phyloP scores from a whole-genome alignment of 2,113 vertebrate species.

The Nothoprocta pentlandii region DNA sequence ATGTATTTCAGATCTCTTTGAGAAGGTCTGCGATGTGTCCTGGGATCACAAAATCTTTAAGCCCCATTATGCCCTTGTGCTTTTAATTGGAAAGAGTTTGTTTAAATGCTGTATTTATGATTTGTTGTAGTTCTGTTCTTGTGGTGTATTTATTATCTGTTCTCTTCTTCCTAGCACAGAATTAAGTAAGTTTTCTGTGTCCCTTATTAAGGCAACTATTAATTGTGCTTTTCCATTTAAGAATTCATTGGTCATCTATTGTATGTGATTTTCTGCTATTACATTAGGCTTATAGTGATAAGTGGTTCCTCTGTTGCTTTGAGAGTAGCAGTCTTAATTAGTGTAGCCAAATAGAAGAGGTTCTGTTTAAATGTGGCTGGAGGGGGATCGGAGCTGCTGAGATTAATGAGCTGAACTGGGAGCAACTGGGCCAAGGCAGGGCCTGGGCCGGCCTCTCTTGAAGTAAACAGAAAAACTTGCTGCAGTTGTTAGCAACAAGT shows the following conservation, averaged over 20 bases:
- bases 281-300: neutral
- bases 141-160: neutral
- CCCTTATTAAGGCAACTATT: neutral
- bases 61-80: neutral
- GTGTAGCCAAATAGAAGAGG: neutral
- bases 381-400: constrained; percentile 11
- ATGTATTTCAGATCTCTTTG: neutral
- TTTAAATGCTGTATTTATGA: neutral
- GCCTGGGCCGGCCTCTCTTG: neutral
- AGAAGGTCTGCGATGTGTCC: neutral
- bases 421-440: neutral
- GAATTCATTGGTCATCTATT: neutral
- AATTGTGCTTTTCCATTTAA: constrained; percentile 1
- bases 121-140: neutral
- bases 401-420: constrained; percentile 4
- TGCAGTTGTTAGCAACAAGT: neutral
- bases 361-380: neutral
- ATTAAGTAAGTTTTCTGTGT: neutral
- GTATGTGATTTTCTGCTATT: neutral
- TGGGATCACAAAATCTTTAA: neutral
- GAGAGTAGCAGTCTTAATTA: constrained; percentile 18
- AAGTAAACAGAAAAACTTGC: neutral
- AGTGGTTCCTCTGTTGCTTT: neutral
- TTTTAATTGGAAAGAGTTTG: neutral
- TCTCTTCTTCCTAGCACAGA: neutral